Evolutionary conservation across 1,140 invertebrate species (phyloP).

Genomic region (Conus ventricosus): DNA sequence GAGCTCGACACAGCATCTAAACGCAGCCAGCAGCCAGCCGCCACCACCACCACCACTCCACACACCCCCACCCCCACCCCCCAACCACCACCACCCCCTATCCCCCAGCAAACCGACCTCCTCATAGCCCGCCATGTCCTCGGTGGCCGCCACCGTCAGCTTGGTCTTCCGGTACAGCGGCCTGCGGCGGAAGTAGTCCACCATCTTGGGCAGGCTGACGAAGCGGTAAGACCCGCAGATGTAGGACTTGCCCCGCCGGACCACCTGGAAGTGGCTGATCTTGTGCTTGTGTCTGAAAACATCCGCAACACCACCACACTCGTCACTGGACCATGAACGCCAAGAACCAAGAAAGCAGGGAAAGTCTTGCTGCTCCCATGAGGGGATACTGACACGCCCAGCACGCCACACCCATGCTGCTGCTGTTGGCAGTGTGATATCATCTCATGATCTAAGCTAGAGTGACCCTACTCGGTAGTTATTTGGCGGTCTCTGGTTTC

Average conservation of each 20-base stretch:
- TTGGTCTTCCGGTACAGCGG: slow-evolving; percentile 38
- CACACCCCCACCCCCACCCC: background rate
- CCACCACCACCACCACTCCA: too few species aligned
- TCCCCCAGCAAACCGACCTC: background rate
- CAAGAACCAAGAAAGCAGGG: too few species aligned
- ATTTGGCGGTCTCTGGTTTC: too few species aligned
- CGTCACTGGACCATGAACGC: too few species aligned
- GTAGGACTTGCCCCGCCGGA: slow-evolving; percentile 90
- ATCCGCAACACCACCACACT: background rate
- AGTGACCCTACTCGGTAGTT: too few species aligned
- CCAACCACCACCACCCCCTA: background rate
- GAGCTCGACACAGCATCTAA: too few species aligned
- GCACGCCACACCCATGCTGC: too few species aligned
- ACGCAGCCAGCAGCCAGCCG: too few species aligned
- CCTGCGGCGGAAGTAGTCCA: slow-evolving; percentile 84
- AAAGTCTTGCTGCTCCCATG: too few species aligned
- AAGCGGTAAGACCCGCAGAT: slow-evolving; percentile 91
- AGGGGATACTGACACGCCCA: too few species aligned
- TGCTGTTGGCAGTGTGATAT: too few species aligned
- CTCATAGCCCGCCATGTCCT: background rate
- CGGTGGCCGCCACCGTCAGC: slow-evolving; percentile 35
- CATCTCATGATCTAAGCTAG: too few species aligned
- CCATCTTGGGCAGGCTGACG: slow-evolving; percentile 91
- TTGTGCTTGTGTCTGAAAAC: slow-evolving; percentile 86
- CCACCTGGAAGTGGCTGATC: slow-evolving; percentile 95